These are phyloP conservation scores for Cossypha polioptera DNA, from an alignment of 2,797 vertebrate species.

Conservation along the genomic window DNA sequence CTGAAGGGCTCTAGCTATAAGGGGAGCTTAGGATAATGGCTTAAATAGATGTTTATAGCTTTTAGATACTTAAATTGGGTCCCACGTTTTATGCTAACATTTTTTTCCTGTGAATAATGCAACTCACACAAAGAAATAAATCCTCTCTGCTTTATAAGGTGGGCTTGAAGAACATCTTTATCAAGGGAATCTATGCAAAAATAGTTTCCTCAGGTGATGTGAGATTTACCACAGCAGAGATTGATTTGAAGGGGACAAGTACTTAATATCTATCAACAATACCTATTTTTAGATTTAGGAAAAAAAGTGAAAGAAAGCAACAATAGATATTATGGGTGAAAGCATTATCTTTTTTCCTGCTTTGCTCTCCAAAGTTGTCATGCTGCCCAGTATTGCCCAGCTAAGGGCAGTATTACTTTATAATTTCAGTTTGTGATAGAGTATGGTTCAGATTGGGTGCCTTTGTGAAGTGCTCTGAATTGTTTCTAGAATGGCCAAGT, in stretches of 20 bases:
- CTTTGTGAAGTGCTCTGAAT: neutral
- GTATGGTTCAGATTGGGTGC: accelerated
- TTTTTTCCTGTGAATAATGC: neutral
- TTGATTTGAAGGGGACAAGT: neutral
- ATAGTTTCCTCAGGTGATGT: neutral
- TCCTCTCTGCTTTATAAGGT: neutral
- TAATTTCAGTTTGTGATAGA: neutral
- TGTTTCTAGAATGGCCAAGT: neutral
- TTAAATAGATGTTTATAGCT: neutral
- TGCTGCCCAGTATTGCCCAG: neutral
- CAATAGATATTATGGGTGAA: neutral
- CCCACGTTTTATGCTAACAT: neutral
- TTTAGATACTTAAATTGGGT: neutral
- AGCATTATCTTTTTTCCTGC: neutral
- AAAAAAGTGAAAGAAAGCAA: neutral
- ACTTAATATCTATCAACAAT: neutral
- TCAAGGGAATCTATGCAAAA: neutral
- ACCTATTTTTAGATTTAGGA: neutral
- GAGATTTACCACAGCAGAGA: neutral
- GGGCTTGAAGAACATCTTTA: neutral
- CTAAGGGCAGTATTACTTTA: neutral
- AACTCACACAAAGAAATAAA: neutral
- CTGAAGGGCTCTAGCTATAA: neutral
- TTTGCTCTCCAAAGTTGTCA: neutral
- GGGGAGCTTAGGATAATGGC: neutral